Evolutionary conservation across 2,797 vertebrate genomes (phyloP).

Genomic region (Xerus rutilus): DNA sequence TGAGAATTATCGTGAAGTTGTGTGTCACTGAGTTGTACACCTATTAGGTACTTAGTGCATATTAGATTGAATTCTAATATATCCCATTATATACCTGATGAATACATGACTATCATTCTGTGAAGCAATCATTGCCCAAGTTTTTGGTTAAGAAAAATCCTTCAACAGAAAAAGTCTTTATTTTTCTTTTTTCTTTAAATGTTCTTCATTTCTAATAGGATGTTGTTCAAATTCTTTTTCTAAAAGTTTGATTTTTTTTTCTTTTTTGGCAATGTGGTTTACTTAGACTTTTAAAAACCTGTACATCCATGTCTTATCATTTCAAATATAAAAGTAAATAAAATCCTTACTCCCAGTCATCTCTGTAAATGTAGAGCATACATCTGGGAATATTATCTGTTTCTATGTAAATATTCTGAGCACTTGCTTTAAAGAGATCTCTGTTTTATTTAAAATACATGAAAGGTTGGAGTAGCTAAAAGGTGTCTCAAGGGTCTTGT

Average conservation of each 20-base stretch:
- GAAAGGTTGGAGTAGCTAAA: constrained; percentile 64
- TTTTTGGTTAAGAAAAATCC: neutral
- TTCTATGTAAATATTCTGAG: constrained; percentile 66
- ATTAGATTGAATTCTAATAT: constrained; percentile 44
- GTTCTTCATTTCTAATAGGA: neutral
- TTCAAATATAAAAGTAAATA: constrained; percentile 57
- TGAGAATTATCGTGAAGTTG: neutral
- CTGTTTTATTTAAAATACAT: constrained; percentile 75
- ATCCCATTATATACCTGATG: neutral
- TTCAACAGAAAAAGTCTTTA: neutral
- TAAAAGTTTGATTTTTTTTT: neutral
- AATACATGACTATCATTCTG: neutral
- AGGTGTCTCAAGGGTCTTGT: constrained; percentile 76
- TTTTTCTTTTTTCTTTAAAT: neutral
- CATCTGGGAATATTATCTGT: constrained; percentile 55
- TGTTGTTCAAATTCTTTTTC: neutral
- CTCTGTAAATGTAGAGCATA: neutral
- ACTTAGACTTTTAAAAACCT: constrained; percentile 34
- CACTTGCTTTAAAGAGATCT: constrained; percentile 43
- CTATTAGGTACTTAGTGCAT: neutral
- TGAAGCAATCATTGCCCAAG: neutral
- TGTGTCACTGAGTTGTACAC: neutral
- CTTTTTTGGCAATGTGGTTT: neutral
- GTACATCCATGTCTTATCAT: constrained; percentile 20
- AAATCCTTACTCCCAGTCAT: neutral